Evolutionary conservation across 2,888 invertebrate genomes (phyloP), one percentile per base, ranked within the genome.

Genomic region (Drosophila lacicola): DNA sequence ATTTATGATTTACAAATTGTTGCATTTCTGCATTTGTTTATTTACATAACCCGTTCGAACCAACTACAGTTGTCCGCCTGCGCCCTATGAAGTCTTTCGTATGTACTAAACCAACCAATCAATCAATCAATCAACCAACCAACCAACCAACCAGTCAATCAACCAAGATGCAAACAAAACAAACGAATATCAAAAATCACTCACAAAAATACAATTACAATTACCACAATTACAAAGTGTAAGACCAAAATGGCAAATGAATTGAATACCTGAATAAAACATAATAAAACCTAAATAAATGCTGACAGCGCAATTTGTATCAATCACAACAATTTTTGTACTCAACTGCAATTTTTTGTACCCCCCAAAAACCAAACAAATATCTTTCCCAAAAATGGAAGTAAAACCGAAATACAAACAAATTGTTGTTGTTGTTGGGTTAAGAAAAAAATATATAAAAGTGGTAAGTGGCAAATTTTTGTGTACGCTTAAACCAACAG

Each of bases 81-180:
- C 92, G 91, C 91, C 92, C 90, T 92, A 92, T 91, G 92, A 92
- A 92, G 92, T 92, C 90, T 92, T 92, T 92, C 92, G 92, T 90
- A 91, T 92, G 91, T 91, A 91, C 90, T 92, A 90, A 91, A 84
- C 70, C 53, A 72, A 44, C 57, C 57, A 70, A 56, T 13, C 25
- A 53, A 53, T 21, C 55, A 58, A 61, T 53, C 17, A 57, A 67
- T 39, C 17, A 58, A 68, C 37, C 54, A 71, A 65, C 45, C 69
- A 80, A 78, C 72, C 71, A 72, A 80, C 67, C 73, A 75, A 74
- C 60, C 55, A 56, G 57, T 4, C 17, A 37, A 50, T 9, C 37
- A 50, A 51, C 49, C 49, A 74, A 74, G 69, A 73, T 73, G 66
- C 44, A 67, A 73, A 44, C 3, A 73, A 64, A 71, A 9, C 17